These are phyloP conservation scores for Sinocyclocheilus rhinocerous DNA, from an alignment of 2,113 vertebrate genomes.

Conservation along the genomic window DNA sequence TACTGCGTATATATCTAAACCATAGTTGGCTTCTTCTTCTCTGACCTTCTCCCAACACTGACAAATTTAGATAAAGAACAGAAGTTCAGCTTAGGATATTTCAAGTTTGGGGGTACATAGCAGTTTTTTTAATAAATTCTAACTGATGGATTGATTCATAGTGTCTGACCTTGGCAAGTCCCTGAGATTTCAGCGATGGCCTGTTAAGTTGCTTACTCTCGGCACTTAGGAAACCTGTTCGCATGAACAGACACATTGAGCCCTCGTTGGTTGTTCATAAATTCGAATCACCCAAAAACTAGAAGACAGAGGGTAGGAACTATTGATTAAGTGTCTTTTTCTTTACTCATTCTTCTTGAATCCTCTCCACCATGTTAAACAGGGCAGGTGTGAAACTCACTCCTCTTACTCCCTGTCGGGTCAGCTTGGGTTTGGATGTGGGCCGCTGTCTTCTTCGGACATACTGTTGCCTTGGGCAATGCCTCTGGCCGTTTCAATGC, in stretches of 20 bases:
- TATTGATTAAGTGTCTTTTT: conserved; percentile 35
- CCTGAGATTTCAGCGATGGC: no score
- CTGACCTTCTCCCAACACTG: not conserved
- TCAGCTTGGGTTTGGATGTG: not conserved
- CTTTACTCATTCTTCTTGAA: conserved; percentile 24
- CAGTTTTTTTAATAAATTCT: not conserved
- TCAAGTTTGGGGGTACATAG: not conserved
- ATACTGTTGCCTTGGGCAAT: conserved; percentile 37
- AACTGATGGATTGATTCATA: not conserved
- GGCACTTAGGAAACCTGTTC: no score
- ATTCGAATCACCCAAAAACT: not conserved
- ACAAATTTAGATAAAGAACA: not conserved
- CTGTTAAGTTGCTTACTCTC: no score
- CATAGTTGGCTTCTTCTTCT: not conserved
- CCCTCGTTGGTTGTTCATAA: conserved; percentile 12
- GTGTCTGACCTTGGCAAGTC: no score
- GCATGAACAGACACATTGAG: not conserved
- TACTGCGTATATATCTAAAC: not conserved
- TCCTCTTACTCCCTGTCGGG: conserved; percentile 4
- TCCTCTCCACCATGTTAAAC: not conserved
- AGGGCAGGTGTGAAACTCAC: conserved; percentile 12
- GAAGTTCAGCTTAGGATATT: not conserved
- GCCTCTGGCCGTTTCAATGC: conserved; percentile 28
- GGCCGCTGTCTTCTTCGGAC: not conserved
- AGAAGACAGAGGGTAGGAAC: not conserved